Conservation (phyloP, 2,888 invertebrate genomes). For the Ophioninae sp. region DNA sequence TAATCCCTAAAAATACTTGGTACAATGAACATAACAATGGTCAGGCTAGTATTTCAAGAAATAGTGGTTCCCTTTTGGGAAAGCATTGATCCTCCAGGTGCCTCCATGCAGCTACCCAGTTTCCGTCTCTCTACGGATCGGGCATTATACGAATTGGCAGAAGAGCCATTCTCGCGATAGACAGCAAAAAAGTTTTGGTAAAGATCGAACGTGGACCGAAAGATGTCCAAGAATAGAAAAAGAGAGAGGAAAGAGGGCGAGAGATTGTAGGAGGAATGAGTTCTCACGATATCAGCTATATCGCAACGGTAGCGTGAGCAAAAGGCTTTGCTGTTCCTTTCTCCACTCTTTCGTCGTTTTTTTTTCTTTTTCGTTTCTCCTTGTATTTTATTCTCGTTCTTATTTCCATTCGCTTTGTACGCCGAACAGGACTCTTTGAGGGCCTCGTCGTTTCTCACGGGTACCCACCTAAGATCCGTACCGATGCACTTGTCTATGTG, state of each 20-base stretch:
- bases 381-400: background rate
- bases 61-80: too few relatives aligned
- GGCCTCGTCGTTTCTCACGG: conserved; percentile 45
- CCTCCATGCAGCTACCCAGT: too few relatives aligned
- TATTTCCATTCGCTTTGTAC: conserved; percentile 8
- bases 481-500: conserved; percentile 9
- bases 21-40: too few relatives aligned
- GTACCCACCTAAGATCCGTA: conserved; percentile 14
- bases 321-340: conserved; percentile 9
- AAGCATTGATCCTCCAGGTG: too few relatives aligned
- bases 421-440: conserved; percentile 25
- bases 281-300: conserved; percentile 38
- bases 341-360: conserved; percentile 2
- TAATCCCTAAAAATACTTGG: too few relatives aligned
- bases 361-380: background rate
- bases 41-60: too few relatives aligned
- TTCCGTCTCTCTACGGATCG: background rate
- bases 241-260: background rate
- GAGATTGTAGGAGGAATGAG: background rate
- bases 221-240: background rate
- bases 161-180: background rate
- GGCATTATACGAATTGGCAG: conserved; percentile 16
- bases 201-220: conserved; percentile 27
- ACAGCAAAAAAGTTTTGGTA: conserved; percentile 1
- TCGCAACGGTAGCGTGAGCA: conserved; percentile 39